phyloP scores from a whole-genome alignment of 1,140 invertebrate species.

The Psix sp. region DNA sequence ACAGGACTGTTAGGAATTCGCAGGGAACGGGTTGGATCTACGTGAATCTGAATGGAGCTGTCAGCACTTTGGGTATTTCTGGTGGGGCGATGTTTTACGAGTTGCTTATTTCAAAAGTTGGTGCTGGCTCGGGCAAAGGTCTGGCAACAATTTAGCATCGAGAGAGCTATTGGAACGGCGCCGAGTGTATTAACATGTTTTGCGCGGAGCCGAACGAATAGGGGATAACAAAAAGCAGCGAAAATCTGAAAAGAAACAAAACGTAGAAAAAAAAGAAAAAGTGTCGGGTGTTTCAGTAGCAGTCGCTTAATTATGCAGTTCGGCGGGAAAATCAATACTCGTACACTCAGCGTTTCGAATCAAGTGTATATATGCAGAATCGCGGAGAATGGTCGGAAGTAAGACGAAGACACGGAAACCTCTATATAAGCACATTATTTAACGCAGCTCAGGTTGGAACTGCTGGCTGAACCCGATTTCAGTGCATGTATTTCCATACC shows the following conservation, averaged over 20 bases:
- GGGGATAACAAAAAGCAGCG: neutral
- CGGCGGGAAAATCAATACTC: conserved; percentile 52
- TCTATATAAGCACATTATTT: conserved; percentile 54
- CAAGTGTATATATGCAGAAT: conserved; percentile 48
- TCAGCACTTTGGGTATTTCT: conserved; percentile 38
- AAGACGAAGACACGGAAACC: conserved; percentile 51
- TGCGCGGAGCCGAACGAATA: conserved; percentile 13
- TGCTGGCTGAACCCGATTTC: conserved; percentile 33
- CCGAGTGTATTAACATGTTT: conserved; percentile 52
- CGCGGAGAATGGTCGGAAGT: conserved; percentile 44
- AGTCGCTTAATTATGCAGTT: conserved; percentile 53
- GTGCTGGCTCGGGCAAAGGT: conserved; percentile 30
- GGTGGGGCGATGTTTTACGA: conserved; percentile 37
- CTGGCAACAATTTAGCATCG: conserved; percentile 43
- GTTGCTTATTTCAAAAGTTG: conserved; percentile 45
- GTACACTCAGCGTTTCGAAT: conserved; percentile 35
- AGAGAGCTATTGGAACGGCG: conserved; percentile 38
- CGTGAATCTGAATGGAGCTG: conserved; percentile 34
- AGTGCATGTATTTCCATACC: conserved; percentile 3
- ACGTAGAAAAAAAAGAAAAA: neutral
- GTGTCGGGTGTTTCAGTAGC: conserved; percentile 12
- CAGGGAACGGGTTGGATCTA: too few species aligned
- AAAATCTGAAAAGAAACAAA: conserved; percentile 2
- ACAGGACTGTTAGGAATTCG: too few species aligned
- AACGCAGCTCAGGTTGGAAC: conserved; percentile 44